Evolutionary conservation across 1,140 invertebrate genomes (phyloP), one percentile per base, ranked within the genome.

Genomic region (Amphibalanus amphitrite): DNA sequence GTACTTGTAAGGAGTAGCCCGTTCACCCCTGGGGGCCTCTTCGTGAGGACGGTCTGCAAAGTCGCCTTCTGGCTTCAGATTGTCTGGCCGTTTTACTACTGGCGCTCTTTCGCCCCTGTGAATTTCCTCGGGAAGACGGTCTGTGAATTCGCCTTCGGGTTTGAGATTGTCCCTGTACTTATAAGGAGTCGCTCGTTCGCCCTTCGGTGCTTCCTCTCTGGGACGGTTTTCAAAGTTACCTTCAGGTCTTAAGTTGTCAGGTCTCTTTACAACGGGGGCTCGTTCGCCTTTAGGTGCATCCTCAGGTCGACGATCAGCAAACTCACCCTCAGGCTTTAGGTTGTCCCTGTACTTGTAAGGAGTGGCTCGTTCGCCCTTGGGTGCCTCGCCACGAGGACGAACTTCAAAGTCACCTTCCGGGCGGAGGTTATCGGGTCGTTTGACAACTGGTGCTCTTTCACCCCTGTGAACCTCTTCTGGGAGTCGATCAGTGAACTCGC

Each of bases 151-250:
- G 25, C 87, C 87, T 77, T 87, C 82, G 40, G 82, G 80, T 74
- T 79, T n/a, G 0, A 89, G 77, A 77, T 89, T 88, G 75, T 89
- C 87, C 76, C 84, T 80, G 3, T 81, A 85, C 74, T 82, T 84
- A 3, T 83, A 81, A 65, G 85, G 82, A 20, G 82, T 79, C 59
- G 83, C 82, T 74, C 84, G 81, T 74, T 88, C 86, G 0, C 83
- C 81, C 23, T 69, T 76, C 20, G 74, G 71, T n/a, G 71, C 70
- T 33, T 70, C 72, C 23, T 75, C 72, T 33, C 72, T 80, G 81
- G 71, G 83, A 80, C 70, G 72, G 23, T 72, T 70, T 28, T 75
- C 73, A 72, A 78, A 79, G 23, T 76, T 74, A 29, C 79, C 79
- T 67, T 79, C 78, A 25, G 76, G 71, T n/a, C 69, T 59, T 17